phyloP scores from a whole-genome alignment of 2,888 invertebrate genomes.

The Schizotus pectinicornis region DNA sequence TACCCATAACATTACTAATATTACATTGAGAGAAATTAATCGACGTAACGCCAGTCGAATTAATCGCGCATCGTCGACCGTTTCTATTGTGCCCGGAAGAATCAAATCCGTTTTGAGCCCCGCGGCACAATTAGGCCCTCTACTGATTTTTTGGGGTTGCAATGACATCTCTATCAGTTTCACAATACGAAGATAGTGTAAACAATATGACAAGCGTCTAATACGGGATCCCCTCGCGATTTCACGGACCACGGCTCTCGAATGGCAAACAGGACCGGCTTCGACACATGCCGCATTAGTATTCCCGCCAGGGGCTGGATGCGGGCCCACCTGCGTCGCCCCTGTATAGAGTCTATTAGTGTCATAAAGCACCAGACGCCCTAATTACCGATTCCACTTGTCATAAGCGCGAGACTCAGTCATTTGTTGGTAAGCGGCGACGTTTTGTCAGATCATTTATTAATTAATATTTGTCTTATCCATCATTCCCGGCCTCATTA shows the following conservation, averaged over 20 bases:
- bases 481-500: slow-evolving; percentile 54
- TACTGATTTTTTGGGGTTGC: slow-evolving; percentile 41
- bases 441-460: slow-evolving; percentile 49
- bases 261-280: slow-evolving; percentile 39
- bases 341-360: slow-evolving; percentile 43
- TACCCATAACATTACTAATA: slow-evolving; percentile 21
- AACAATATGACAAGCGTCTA: slow-evolving; percentile 61
- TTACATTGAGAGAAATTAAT: slow-evolving; percentile 9
- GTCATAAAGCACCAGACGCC: slow-evolving; percentile 46
- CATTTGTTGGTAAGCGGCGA: slow-evolving; percentile 49
- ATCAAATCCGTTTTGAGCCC: slow-evolving; percentile 34
- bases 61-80: not conserved
- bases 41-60: not conserved
- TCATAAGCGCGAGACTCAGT: slow-evolving; percentile 49
- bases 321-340: slow-evolving; percentile 56
- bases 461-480: slow-evolving; percentile 53
- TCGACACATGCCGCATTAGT: slow-evolving; percentile 8
- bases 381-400: slow-evolving; percentile 53
- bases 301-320: slow-evolving; percentile 30
- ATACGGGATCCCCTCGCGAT: slow-evolving; percentile 53
- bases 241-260: slow-evolving; percentile 47
- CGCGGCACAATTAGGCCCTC: slow-evolving; percentile 35
- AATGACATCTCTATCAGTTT: slow-evolving; percentile 52
- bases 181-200: slow-evolving; percentile 56
- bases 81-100: slow-evolving; percentile 26